phyloP scores from a whole-genome alignment of 2,113 vertebrate species.

The Cavia porcellus region DNA sequence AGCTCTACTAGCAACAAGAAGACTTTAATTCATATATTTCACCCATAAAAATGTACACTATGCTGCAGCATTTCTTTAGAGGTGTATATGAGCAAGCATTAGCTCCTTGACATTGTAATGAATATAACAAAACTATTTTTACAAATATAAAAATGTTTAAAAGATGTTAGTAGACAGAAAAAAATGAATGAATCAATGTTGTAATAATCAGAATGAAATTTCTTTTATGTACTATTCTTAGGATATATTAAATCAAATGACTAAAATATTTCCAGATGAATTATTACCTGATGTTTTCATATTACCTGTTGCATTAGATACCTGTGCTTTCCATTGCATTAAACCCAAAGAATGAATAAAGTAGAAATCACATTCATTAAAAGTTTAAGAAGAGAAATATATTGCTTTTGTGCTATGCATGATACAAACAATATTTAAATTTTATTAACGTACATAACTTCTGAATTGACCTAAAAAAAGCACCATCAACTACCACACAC shows the following conservation, averaged over 20 bases:
- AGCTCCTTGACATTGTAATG: neutral
- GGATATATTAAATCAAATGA: neutral
- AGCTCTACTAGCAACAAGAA: neutral
- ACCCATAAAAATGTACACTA: neutral
- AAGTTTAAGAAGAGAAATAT: neutral
- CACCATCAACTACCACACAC: neutral
- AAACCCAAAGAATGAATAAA: neutral
- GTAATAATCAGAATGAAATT: neutral
- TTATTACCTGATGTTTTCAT: neutral
- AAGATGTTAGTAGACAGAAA: neutral
- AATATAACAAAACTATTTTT: neutral
- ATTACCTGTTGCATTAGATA: neutral
- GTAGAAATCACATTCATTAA: neutral
- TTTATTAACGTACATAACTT: neutral
- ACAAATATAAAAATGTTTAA: neutral
- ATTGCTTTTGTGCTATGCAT: neutral
- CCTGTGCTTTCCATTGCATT: neutral
- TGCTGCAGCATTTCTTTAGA: neutral
- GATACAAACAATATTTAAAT: neutral
- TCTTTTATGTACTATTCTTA: neutral
- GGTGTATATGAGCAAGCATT: neutral
- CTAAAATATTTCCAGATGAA: slow-evolving; percentile 19
- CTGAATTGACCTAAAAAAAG: neutral
- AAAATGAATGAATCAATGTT: neutral
- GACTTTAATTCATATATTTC: neutral